A percentile compares a stretch with the other conserved stretches of the same genome.
Evolutionary conservation across 2,113 vertebrate species (phyloP).

Genomic region (Herpetotheres cachinnans): DNA sequence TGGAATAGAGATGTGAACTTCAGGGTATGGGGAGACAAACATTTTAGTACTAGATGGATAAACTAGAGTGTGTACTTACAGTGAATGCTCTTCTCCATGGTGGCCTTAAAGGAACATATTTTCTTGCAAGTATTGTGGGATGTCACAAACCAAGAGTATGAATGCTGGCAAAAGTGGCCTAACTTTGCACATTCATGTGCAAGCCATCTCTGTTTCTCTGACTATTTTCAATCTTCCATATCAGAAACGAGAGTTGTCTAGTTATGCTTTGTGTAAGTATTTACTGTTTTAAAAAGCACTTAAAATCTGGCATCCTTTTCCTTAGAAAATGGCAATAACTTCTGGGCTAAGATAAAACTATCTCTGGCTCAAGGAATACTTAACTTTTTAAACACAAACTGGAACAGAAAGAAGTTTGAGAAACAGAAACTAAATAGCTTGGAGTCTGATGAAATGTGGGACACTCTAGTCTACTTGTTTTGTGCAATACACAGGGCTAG

Average conservation of each 20-base stretch:
- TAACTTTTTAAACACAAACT: neutral
- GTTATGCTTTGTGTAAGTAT: neutral
- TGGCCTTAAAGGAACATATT: neutral
- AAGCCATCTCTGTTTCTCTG: neutral
- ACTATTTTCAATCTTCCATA: neutral
- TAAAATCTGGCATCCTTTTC: neutral
- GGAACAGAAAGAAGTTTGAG: neutral
- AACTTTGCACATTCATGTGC: neutral
- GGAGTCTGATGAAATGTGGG: neutral
- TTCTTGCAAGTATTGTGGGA: neutral
- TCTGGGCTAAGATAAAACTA: neutral
- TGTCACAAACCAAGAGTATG: neutral
- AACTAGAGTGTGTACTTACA: neutral
- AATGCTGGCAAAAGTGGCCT: neutral
- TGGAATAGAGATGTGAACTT: neutral
- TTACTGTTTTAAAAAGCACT: neutral
- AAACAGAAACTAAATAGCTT: neutral
- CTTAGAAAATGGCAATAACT: neutral
- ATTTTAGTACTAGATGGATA: neutral
- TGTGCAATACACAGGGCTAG: neutral
- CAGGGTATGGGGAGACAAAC: neutral
- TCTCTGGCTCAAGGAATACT: neutral
- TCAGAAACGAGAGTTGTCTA: neutral
- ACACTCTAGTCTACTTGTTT: neutral
- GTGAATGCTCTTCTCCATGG: neutral